These are phyloP conservation scores for Micrastur ruficollis DNA, from an alignment of 2,797 vertebrate species.

Conservation along the genomic window DNA sequence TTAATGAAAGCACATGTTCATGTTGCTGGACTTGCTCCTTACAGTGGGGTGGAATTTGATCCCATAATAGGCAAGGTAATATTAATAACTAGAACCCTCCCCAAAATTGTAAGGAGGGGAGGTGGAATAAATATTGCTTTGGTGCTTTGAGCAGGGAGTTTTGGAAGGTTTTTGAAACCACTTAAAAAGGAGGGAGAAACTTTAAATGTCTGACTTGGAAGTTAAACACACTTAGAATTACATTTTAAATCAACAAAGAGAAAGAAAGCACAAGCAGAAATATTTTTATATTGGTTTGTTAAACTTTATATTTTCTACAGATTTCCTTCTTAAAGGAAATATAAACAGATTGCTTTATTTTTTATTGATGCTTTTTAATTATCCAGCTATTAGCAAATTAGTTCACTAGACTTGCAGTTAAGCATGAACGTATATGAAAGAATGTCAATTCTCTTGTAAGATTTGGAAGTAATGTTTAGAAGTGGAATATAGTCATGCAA, in stretches of 20 bases:
- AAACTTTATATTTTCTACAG: not conserved
- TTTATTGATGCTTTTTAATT: not conserved
- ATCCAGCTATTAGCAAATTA: not conserved
- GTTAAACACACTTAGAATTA: not conserved
- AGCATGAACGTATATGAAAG: not conserved
- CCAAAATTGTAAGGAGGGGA: not conserved
- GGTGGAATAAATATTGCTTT: not conserved
- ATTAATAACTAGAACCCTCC: not conserved
- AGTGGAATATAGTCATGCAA: not conserved
- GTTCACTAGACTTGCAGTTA: not conserved
- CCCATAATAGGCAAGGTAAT: not conserved
- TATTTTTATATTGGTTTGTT: not conserved
- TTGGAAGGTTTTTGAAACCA: not conserved
- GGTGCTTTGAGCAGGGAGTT: not conserved
- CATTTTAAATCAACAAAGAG: not conserved
- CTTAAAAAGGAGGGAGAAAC: not conserved
- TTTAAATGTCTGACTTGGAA: not conserved
- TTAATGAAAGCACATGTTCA: not conserved
- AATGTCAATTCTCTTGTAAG: not conserved
- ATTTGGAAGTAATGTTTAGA: not conserved
- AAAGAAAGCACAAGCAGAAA: not conserved
- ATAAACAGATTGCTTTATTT: not conserved
- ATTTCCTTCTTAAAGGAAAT: not conserved
- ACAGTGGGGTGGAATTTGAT: not conserved
- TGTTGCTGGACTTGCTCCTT: not conserved